Evolutionary conservation across 2,797 vertebrate species (phyloP).

Genomic region (Anisognathus igniventris): DNA sequence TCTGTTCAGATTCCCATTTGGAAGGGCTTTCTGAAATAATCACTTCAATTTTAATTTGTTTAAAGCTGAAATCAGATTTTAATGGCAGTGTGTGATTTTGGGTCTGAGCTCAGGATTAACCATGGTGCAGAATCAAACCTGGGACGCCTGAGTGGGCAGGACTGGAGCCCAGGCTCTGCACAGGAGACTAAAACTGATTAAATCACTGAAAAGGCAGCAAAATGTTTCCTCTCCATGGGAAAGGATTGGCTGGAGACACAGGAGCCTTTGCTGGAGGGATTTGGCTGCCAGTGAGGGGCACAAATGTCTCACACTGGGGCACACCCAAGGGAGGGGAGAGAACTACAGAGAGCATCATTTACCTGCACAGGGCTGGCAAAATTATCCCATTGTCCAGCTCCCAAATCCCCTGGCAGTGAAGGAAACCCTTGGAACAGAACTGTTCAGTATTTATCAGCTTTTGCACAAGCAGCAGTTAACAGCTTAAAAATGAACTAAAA

Average conservation of each 20-base stretch:
- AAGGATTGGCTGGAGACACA: background rate
- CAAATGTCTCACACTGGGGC: background rate
- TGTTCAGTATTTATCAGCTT: background rate
- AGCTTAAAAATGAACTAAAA: background rate
- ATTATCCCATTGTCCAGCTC: background rate
- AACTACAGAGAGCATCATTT: background rate
- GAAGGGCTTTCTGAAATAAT: background rate
- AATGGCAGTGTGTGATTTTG: background rate
- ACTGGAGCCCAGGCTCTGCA: background rate
- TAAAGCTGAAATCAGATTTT: background rate
- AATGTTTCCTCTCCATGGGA: background rate
- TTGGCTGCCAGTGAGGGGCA: background rate
- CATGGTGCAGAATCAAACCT: background rate
- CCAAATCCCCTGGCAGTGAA: background rate
- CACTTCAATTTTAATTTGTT: background rate
- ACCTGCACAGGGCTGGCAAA: background rate
- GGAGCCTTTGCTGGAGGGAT: background rate
- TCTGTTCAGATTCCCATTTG: background rate
- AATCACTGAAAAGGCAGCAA: background rate
- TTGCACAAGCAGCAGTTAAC: background rate
- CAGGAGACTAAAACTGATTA: background rate
- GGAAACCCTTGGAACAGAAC: background rate
- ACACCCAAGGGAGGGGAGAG: rapidly evolving
- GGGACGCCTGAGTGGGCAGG: background rate
- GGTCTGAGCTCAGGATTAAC: background rate